Percentiles rank a stretch among this genome's conserved stretches.
phyloP scores from a whole-genome alignment of 2,797 vertebrate species.

The Danionella dracula region DNA sequence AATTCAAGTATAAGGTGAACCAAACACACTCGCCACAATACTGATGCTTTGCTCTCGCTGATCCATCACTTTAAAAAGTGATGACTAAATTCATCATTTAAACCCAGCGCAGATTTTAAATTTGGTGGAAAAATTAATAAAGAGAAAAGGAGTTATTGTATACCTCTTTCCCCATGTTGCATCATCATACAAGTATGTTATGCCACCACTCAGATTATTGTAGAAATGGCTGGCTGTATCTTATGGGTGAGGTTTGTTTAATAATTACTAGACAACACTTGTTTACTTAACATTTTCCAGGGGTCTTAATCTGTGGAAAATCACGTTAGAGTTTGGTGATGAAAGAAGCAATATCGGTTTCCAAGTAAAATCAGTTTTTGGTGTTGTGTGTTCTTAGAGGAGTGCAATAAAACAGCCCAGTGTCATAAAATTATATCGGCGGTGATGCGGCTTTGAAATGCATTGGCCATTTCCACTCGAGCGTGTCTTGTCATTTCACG shows the following conservation, averaged over 20 bases:
- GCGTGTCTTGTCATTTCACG: constrained; percentile 19
- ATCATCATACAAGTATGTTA: constrained; percentile 53
- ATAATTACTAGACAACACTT: not conserved
- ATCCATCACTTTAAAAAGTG: constrained; percentile 46
- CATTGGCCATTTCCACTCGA: constrained; percentile 11
- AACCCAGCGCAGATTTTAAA: constrained; percentile 15
- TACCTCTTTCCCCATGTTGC: constrained; percentile 62
- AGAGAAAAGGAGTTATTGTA: constrained; percentile 50
- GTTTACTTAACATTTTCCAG: not conserved
- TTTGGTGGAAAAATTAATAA: constrained; percentile 43
- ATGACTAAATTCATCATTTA: constrained; percentile 44
- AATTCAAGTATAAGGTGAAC: constrained; percentile 54
- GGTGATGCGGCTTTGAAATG: constrained; percentile 40
- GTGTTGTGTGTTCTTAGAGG: constrained; percentile 23
- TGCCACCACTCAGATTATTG: constrained; percentile 22
- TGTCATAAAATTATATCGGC: constrained; percentile 40
- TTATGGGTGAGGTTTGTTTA: not conserved
- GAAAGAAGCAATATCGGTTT: constrained; percentile 12
- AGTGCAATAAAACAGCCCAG: no score
- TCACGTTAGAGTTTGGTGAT: constrained; percentile 14
- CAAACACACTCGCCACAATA: constrained; percentile 38
- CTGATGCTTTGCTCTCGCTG: constrained; percentile 35
- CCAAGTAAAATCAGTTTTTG: constrained; percentile 4
- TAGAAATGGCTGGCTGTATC: not conserved
- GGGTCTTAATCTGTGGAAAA: not conserved